Percentiles rank a stretch among this genome's conserved stretches.
Evolutionary conservation across 2,113 vertebrate species (phyloP).

Genomic region (Microcebus lehilahytsara): DNA sequence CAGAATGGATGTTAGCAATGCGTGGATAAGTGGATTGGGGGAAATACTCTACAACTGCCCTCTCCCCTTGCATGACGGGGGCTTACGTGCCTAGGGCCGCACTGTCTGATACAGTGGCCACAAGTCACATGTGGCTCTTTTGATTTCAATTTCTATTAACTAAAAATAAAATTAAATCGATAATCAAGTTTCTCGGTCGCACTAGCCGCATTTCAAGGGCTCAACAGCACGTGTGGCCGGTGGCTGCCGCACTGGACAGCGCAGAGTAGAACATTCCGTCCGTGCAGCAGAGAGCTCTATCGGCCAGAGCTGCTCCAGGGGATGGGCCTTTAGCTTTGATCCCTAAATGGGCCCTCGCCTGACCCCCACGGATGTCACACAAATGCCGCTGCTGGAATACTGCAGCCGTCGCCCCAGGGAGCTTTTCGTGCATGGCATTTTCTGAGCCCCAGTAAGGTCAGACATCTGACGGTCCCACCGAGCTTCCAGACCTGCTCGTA

Average conservation of each 20-base stretch:
- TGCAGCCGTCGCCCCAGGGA: not conserved
- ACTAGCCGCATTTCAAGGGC: not conserved
- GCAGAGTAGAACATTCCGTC: fast-evolving
- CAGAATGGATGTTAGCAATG: not conserved
- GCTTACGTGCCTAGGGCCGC: not conserved
- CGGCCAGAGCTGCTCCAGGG: not conserved
- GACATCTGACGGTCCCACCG: not conserved
- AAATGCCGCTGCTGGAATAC: not conserved
- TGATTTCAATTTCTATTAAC: not conserved
- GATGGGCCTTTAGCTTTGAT: fast-evolving
- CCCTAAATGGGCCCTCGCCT: not conserved
- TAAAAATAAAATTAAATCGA: not conserved
- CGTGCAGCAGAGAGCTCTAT: fast-evolving
- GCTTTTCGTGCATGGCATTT: not conserved
- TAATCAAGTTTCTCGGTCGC: not conserved
- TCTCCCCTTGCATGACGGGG: fast-evolving
- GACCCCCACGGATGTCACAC: too few species aligned
- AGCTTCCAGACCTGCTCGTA: fast-evolving
- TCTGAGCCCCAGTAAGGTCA: not conserved
- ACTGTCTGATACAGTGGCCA: fast-evolving
- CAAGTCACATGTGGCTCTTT: not conserved
- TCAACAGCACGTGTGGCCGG: not conserved
- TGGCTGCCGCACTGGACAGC: not conserved
- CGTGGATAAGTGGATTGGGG: fast-evolving
- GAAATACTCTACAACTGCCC: fast-evolving